A percentile compares a stretch with the other conserved stretches of the same genome.
Conservation (phyloP, 2,113 vertebrate species). For the Xerus inauris region DNA sequence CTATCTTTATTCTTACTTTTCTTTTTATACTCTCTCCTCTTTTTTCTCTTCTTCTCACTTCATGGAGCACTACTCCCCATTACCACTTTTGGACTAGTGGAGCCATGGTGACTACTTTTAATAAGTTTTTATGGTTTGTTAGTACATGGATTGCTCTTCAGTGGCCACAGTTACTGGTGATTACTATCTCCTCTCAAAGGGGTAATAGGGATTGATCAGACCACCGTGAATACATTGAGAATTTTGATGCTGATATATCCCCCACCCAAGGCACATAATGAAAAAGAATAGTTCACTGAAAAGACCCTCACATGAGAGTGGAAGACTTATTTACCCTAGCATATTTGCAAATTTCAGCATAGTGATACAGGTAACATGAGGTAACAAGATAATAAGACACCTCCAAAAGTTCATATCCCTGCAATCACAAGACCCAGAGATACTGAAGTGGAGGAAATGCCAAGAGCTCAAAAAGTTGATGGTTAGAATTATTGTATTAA, state of each 20-base stretch:
- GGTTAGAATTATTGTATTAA: not conserved
- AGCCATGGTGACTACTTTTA: not conserved
- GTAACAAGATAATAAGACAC: not conserved
- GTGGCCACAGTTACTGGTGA: not conserved
- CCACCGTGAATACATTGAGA: not conserved
- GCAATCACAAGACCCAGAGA: not conserved
- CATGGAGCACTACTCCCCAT: not conserved
- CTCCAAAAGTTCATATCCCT: not conserved
- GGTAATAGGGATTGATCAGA: not conserved
- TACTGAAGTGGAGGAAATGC: not conserved
- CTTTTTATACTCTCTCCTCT: too few species aligned
- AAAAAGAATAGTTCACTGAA: not conserved
- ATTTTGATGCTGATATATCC: not conserved
- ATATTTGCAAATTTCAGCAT: not conserved
- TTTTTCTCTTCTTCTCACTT: not conserved
- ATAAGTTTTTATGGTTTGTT: not conserved
- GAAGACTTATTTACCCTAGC: too few species aligned
- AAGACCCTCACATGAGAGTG: too few species aligned
- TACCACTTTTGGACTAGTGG: not conserved
- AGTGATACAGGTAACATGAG: not conserved
- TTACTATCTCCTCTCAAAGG: not conserved
- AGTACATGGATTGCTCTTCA: not conserved
- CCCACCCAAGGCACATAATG: not conserved
- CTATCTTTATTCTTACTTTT: too few species aligned
- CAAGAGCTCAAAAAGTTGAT: not conserved